Conservation (phyloP, 2,888 invertebrate species). For the Yponomeuta sedellus region DNA sequence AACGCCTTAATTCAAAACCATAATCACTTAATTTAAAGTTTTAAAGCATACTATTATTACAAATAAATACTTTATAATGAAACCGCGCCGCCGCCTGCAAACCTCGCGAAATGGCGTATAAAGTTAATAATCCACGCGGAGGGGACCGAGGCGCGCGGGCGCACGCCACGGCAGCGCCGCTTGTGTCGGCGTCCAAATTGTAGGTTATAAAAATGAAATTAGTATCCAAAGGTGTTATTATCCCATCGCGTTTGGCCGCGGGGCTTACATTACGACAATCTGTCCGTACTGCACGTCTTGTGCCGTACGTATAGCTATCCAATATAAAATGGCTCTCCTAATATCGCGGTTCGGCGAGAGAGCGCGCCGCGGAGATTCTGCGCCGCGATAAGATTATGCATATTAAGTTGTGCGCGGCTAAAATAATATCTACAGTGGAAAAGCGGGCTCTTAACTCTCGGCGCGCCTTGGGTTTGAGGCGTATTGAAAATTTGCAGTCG, state of each 20-base stretch:
- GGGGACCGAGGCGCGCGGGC: conserved; percentile 59
- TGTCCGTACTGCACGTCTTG: conserved; percentile 77
- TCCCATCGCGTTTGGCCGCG: conserved; percentile 76
- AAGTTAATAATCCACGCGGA: conserved; percentile 74
- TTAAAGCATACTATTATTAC: conserved; percentile 67
- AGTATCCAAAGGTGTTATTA: conserved; percentile 76
- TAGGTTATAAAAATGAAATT: conserved; percentile 78
- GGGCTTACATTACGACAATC: conserved; percentile 76
- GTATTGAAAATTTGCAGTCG: conserved; percentile 60
- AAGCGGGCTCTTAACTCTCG: conserved; percentile 51
- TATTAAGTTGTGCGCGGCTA: conserved; percentile 73
- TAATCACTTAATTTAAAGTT: conserved; percentile 70
- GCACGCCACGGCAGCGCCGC: conserved; percentile 75
- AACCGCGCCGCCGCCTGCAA: conserved; percentile 64
- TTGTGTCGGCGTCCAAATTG: conserved; percentile 76
- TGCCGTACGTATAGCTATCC: conserved; percentile 75
- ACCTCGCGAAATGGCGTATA: conserved; percentile 74
- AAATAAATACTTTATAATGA: conserved; percentile 68
- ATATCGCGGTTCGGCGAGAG: conserved; percentile 72
- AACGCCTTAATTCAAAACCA: conserved; percentile 57
- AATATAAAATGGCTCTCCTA: conserved; percentile 77
- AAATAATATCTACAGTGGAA: conserved; percentile 72
- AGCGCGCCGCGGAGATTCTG: conserved; percentile 68
- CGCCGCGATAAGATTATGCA: conserved; percentile 75
- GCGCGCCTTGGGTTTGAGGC: conserved; percentile 30